Conservation (phyloP, 2,113 vertebrate species). For the Myotis brandtii region DNA sequence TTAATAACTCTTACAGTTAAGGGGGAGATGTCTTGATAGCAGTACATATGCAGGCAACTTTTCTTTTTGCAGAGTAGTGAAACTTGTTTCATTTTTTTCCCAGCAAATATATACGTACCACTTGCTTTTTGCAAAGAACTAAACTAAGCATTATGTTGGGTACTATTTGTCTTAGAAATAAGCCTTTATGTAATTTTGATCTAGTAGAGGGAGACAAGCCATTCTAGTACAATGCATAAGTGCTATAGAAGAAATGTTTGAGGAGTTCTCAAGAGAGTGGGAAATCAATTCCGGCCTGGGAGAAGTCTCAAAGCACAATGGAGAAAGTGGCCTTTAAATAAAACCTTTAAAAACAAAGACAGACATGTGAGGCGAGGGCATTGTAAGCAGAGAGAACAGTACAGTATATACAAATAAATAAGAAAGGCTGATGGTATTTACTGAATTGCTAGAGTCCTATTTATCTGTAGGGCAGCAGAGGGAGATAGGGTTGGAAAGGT, state of each 20-base stretch:
- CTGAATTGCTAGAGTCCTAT: background rate
- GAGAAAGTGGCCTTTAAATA: background rate
- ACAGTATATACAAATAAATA: background rate
- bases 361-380: background rate
- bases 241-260: slow-evolving; percentile 29
- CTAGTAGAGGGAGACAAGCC: background rate
- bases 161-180: background rate
- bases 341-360: background rate
- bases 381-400: background rate
- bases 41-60: background rate
- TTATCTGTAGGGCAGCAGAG: background rate
- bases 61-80: background rate
- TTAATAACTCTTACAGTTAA: background rate
- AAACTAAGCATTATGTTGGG: background rate
- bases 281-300: background rate
- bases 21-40: background rate
- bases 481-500: background rate
- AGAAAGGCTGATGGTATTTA: background rate
- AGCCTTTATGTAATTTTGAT: background rate
- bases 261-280: background rate
- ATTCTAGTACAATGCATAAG: background rate
- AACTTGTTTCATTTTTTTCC: background rate
- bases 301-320: slow-evolving; percentile 11
- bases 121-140: background rate
- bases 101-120: background rate